Evolutionary conservation across 2,888 invertebrate genomes (phyloP), one percentile per base, ranked within the genome.

Genomic region (Lepidocyrtinus sp.): DNA sequence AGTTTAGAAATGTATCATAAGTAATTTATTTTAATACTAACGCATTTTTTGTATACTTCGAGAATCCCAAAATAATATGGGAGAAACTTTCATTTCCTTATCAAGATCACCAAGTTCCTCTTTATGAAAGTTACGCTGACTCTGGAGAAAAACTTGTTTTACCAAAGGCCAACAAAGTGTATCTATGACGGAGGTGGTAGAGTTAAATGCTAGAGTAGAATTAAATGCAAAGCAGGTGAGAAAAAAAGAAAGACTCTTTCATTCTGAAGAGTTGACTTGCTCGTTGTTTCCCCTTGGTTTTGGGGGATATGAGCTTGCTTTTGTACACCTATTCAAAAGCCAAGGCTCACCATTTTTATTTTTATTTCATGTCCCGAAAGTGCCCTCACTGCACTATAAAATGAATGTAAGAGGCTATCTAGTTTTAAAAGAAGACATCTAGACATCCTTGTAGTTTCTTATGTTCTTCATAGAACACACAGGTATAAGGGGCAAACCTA

Each of bases 321-420:
- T 50, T 50, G 50, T 12, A 50, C 50, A 50, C 50, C 17, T 17
- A 50, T n/a, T n/a, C n/a, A 50, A 50, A 50, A 36, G 36, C 36
- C 36, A 36, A 36, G 36, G 12, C 75, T 61, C 69, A 70, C 75
- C 75, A 70, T 76, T 69, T 74, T 55, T 73, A 19, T 45, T 72
- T 74, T 65, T 74, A 21, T 63, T 72, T 21, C 59, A 21, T 62
- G 45, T 70, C 69, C 70, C 75, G 21, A 75, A 75, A 75, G 69
- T 75, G 75, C 75, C 59, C 75, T 67, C 75, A 75, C 75, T 68
- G 65, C 50, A 50, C 50, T 50, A 50, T 50, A 74, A 74, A 67
- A 27, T 74, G 74, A 74, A 64, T 68, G 19, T 68, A 68, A 73
- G 63, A 73, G 65, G 55, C 45, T 65, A 64, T 26, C 26, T n/a